Evolutionary conservation across 1,140 invertebrate species (phyloP).

Genomic region (Aculops lycopersici): DNA sequence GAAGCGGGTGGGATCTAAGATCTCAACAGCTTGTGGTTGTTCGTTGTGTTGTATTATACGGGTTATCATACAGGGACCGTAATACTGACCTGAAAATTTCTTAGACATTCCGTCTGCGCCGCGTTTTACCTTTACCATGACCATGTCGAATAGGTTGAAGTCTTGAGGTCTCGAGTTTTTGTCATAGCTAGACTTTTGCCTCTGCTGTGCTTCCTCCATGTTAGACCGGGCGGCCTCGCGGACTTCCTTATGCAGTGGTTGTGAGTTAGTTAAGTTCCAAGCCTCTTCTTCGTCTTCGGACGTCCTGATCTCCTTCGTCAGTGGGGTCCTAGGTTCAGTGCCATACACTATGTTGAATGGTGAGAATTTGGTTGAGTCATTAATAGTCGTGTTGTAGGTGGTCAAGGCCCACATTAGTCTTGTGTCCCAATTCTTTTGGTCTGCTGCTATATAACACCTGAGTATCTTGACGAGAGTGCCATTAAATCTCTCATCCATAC

Average conservation of each 20-base stretch:
- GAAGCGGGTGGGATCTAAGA: neutral
- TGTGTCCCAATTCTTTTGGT: neutral
- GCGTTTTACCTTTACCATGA: neutral
- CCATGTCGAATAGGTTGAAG: neutral
- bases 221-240: neutral
- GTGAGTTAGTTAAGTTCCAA: neutral
- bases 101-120: neutral
- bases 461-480: neutral
- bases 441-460: neutral
- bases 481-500: conserved; percentile 13
- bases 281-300: neutral
- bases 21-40: neutral
- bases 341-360: neutral
- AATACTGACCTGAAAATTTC: neutral
- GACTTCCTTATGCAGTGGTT: neutral
- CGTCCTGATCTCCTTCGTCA: neutral
- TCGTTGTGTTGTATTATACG: neutral
- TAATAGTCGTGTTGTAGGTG: neutral
- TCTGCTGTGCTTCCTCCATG: neutral
- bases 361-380: neutral
- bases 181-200: neutral
- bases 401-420: neutral
- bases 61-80: neutral
- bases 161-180: neutral
- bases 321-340: neutral